Conservation (phyloP, 2,888 invertebrate genomes). For the Fragum fragum region DNA sequence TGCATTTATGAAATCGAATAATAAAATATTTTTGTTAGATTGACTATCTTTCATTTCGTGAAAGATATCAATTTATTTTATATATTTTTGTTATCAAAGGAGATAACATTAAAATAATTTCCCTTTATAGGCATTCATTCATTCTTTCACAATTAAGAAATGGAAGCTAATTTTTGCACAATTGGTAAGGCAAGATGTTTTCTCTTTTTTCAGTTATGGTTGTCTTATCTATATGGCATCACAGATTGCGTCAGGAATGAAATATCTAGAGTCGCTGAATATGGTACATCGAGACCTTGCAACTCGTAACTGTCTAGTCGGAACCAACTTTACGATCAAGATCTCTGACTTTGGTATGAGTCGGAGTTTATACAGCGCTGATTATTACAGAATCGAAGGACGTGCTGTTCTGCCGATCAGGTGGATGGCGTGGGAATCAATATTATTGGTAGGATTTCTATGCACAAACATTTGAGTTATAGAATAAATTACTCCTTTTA, state of each 20-base stretch:
- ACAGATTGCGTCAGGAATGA: slow-evolving; percentile 96
- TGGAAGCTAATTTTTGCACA: no score
- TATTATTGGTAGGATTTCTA: slow-evolving; percentile 88
- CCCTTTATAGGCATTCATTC: no score
- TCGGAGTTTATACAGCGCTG: slow-evolving; percentile 88
- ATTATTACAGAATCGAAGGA: slow-evolving; percentile 95
- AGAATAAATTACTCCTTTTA: no score
- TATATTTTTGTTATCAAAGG: no score
- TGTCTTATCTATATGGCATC: slow-evolving; percentile 94
- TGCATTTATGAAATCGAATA: no score
- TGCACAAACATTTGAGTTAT: no score
- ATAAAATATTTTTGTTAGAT: no score
- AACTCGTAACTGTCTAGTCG: slow-evolving; percentile 95
- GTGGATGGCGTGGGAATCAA: slow-evolving; percentile 96
- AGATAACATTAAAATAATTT: no score
- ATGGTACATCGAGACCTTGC: slow-evolving; percentile 97
- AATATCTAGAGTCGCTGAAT: slow-evolving; percentile 94
- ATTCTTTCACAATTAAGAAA: no score
- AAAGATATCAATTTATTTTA: no score
- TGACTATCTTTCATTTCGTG: no score
- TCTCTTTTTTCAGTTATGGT: slow-evolving; percentile 90
- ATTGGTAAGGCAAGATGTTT: no score
- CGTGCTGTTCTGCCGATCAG: slow-evolving; percentile 93
- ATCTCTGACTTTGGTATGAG: slow-evolving; percentile 87
- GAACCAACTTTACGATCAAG: slow-evolving; percentile 91